Evolutionary conservation across 2,113 vertebrate genomes (phyloP).

Genomic region (Scortum barcoo): DNA sequence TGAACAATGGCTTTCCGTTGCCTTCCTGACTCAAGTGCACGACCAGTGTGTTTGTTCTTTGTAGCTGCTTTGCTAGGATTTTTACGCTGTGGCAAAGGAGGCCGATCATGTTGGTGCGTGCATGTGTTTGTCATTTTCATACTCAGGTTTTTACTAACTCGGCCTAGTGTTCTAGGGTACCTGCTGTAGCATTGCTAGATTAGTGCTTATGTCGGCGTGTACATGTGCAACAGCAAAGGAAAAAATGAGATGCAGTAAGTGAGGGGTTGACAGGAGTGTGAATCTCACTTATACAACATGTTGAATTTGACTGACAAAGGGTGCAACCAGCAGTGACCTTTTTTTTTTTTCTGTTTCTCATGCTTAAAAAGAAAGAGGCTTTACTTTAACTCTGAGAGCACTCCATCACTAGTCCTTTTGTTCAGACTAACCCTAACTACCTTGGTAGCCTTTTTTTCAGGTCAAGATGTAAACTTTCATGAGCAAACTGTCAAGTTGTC

Average conservation of each 20-base stretch:
- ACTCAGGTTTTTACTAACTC: conserved; percentile 75
- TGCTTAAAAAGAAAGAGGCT: neutral
- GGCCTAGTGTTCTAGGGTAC: conserved; percentile 35
- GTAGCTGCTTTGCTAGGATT: conserved; percentile 52
- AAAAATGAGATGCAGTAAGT: conserved; percentile 27
- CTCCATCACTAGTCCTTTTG: conserved; percentile 34
- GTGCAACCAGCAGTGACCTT: conserved; percentile 4
- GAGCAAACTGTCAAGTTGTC: conserved; percentile 17
- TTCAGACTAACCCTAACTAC: conserved; percentile 17
- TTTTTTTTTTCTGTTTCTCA: conserved; percentile 16
- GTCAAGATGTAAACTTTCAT: conserved; percentile 20
- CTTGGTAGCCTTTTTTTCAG: conserved; percentile 22
- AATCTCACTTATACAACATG: conserved; percentile 7
- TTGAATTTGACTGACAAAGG: neutral
- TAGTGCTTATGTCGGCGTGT: conserved; percentile 27
- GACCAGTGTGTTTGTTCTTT: conserved; percentile 29
- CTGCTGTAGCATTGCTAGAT: conserved; percentile 8
- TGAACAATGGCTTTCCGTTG: neutral
- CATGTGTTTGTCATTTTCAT: conserved; percentile 47
- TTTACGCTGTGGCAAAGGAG: conserved; percentile 32
- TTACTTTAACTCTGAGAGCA: conserved; percentile 12
- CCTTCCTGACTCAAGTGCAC: conserved; percentile 35
- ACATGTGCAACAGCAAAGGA: conserved; percentile 13
- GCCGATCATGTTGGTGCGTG: conserved; percentile 5
- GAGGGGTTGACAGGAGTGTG: neutral